A percentile compares a stretch with the other conserved stretches of the same genome.
Conservation (phyloP, 2,113 vertebrate genomes). For the Corapipo altera region DNA sequence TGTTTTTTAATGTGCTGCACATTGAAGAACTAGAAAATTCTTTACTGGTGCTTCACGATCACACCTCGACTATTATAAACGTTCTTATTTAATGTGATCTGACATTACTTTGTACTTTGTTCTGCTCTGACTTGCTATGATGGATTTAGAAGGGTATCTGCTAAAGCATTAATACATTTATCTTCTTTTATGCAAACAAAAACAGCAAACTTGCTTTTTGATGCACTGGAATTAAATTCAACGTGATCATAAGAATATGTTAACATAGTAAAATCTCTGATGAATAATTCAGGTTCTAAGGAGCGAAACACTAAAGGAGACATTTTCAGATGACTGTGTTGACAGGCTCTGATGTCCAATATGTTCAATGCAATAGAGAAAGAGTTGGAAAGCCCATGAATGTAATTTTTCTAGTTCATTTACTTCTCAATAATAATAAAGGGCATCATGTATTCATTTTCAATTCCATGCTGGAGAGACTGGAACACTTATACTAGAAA, state of each 20-base stretch:
- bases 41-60: background rate
- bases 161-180: background rate
- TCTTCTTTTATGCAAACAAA: background rate
- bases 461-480: constrained; percentile 1
- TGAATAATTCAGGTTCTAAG: constrained; percentile 52
- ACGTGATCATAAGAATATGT: constrained; percentile 36
- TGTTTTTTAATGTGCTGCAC: background rate
- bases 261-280: constrained; percentile 37
- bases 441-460: background rate
- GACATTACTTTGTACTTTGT: background rate
- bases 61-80: background rate
- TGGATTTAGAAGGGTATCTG: background rate
- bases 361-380: constrained; percentile 42
- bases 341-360: constrained; percentile 58
- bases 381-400: background rate
- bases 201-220: background rate
- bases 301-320: constrained; percentile 10
- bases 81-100: background rate
- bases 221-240: constrained; percentile 8
- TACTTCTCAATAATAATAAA: constrained; percentile 33
- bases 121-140: background rate
- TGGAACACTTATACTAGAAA: constrained; percentile 15
- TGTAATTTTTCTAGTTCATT: constrained; percentile 35
- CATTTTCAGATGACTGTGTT: constrained; percentile 45
- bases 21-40: background rate